Evolutionary conservation across 37 sponge, comb jelly and placozoan species (phyloP), one percentile per base, ranked within the genome.

Genomic region (Chondrilla cf. caribensis): DNA sequence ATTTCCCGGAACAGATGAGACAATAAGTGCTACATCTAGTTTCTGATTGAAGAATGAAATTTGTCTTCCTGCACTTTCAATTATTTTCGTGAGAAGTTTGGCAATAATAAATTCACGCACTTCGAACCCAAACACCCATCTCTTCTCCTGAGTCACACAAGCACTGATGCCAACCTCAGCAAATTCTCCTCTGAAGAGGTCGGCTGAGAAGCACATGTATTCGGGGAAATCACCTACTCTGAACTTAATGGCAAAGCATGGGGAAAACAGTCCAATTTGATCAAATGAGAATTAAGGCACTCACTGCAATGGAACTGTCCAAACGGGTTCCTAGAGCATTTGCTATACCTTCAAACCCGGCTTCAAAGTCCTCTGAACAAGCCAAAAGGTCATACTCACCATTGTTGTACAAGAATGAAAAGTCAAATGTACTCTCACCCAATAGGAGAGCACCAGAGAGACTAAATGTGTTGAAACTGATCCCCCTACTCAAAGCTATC

Each of bases 81-180:
- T 40, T 8, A 82, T 26, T 4, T 8, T 18, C 9, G 14, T 21
- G 1, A 82, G 57, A 0, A 82, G 33, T 38, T 54, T 51, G n/a
- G 81, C 81, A 11, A 80, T 3, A 22, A 57, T 21, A 40, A 80
- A 36, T 19, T 54, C 29, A 28, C 64, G 40, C 1, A 80, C 19
- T 60, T 80, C 81, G 35, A 80, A 60, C 35, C 37, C 81, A 39
- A 57, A 40, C 7, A 82, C n/a, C 76, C 76, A 73, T 11, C 40
- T 22, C 76, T 40, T 37, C 31, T 37, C 15, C 25, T 22, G 11
- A 14, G 41, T 24, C 3, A 73, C 76, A 42, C 76, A 73, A 8
- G 42, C 76, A 8, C 43, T 38, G 24, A 73, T 24, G 2, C 76
- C 43, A 8, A 42, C 42, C 41, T 37, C 44, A 14, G 51, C 68